A percentile compares a stretch with the other conserved stretches of the same genome.
Conservation (phyloP, 2,797 vertebrate genomes). For the Cephalopachus bancanus region DNA sequence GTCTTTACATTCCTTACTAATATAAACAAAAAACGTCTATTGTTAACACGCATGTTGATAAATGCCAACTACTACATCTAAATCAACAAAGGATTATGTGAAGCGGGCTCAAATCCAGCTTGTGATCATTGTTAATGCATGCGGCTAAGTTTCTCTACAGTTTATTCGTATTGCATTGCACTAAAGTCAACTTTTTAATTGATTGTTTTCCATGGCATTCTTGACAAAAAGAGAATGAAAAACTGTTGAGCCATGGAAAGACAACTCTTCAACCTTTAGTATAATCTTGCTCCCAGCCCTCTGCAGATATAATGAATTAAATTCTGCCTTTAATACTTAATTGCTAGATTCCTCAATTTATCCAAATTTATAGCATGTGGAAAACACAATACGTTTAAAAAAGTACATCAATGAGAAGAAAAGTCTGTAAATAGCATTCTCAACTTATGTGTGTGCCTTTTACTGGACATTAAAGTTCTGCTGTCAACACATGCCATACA, state of each 20-base stretch:
- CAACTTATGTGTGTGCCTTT: not conserved
- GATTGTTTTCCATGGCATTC: conserved; percentile 14
- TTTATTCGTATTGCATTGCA: not conserved
- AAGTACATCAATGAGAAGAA: not conserved
- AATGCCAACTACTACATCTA: conserved; percentile 23
- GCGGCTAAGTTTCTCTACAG: not conserved
- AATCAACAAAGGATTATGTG: conserved; percentile 54
- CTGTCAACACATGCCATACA: not conserved
- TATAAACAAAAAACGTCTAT: not conserved
- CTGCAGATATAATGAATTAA: not conserved
- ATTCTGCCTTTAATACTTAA: not conserved
- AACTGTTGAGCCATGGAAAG: not conserved
- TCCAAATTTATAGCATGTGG: not conserved
- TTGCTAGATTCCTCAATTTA: not conserved
- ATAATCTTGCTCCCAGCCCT: not conserved
- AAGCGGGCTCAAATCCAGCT: not conserved
- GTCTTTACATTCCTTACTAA: conserved; percentile 55
- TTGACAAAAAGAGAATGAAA: conserved; percentile 10
- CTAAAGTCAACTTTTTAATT: not conserved
- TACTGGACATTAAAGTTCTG: not conserved
- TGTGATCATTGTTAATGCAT: conserved; percentile 1
- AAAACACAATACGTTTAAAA: not conserved
- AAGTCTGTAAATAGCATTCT: not conserved
- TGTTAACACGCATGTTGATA: conserved; percentile 25
- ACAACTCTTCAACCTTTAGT: not conserved